Conservation (phyloP, 2,113 vertebrate species). For the Lanius ludovicianus region DNA sequence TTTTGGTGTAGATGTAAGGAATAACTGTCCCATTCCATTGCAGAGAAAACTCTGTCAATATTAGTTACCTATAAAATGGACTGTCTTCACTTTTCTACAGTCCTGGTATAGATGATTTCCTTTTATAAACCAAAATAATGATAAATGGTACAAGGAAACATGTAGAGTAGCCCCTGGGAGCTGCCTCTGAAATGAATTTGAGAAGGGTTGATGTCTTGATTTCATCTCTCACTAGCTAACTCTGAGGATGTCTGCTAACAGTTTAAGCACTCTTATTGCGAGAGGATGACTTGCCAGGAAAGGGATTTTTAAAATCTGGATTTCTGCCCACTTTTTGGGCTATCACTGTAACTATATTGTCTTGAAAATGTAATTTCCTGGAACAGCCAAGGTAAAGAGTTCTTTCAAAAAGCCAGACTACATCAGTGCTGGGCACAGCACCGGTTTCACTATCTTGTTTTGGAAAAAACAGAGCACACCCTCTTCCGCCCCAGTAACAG, state of each 20-base stretch:
- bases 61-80: not conserved
- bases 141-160: not conserved
- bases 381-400: not conserved
- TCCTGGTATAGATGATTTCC: not conserved
- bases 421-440: not conserved
- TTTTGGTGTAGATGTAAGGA: not conserved
- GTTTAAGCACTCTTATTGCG: not conserved
- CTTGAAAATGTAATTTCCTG: slow-evolving; percentile 32
- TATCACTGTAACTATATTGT: not conserved
- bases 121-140: not conserved
- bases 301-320: slow-evolving; percentile 12
- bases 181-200: not conserved
- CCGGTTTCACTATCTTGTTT: not conserved
- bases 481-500: not conserved
- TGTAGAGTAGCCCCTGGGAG: not conserved
- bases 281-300: slow-evolving; percentile 21
- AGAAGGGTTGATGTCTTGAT: not conserved
- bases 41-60: fast-evolving
- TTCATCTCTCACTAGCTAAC: not conserved
- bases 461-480: slow-evolving; percentile 40
- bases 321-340: not conserved
- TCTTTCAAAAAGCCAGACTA: not conserved
- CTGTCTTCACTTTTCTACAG: not conserved
- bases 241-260: not conserved
- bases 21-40: not conserved